Evolutionary conservation across 2,888 invertebrate species (phyloP).

Genomic region (Eupeodes latifasciatus): DNA sequence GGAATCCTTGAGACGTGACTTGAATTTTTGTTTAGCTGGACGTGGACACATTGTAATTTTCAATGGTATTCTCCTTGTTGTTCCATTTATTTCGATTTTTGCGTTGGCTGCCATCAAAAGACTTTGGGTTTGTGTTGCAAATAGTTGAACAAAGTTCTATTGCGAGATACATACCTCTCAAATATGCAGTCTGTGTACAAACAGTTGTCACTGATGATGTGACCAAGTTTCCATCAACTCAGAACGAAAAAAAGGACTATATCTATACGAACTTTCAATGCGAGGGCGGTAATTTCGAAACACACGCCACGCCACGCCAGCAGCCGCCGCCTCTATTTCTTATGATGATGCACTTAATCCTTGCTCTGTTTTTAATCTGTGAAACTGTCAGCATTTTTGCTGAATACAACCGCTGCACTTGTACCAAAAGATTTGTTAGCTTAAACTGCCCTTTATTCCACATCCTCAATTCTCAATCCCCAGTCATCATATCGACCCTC

Average conservation of each 20-base stretch:
- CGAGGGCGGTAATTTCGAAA: neutral
- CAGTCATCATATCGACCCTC: neutral
- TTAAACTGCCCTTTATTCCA: conserved; percentile 47
- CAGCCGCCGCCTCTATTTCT: too few species aligned
- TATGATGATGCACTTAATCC: conserved; percentile 13
- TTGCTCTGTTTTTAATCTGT: conserved; percentile 56
- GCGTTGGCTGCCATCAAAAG: too few species aligned
- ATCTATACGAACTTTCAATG: neutral
- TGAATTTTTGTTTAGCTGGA: conserved; percentile 22
- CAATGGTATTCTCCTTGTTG: neutral
- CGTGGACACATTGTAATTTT: conserved; percentile 16
- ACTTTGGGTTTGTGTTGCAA: neutral
- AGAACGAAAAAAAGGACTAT: neutral
- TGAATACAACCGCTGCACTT: neutral
- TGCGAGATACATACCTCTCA: neutral
- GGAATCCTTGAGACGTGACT: conserved; percentile 58
- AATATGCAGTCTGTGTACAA: neutral
- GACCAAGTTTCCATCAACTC: neutral
- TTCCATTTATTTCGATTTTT: conserved; percentile 11
- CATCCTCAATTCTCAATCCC: neutral
- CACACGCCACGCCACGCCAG: neutral
- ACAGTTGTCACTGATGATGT: neutral
- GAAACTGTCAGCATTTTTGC: conserved; percentile 25
- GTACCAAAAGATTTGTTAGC: conserved; percentile 56
- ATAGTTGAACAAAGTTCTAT: neutral